Evolutionary conservation across 2,113 vertebrate genomes (phyloP), one percentile per base, ranked within the genome.

Genomic region (Cinclus mexicanus): DNA sequence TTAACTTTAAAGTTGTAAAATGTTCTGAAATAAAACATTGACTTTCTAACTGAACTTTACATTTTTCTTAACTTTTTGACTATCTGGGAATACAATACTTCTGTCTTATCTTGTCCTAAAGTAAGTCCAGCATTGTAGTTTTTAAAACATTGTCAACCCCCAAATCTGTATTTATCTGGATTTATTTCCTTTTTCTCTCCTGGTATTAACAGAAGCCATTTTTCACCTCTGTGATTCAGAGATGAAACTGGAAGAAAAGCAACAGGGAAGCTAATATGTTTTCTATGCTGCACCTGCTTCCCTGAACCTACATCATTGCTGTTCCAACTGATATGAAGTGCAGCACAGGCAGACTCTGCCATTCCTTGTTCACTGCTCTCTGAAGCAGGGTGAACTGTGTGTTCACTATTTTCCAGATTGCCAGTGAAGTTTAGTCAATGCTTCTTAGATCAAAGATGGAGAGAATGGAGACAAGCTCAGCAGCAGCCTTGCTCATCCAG

Each of bases 401-500:
- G n/a, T 22, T 90, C 56, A 16, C 76, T 91, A 4, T 83, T 81
- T 90, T 84, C 71, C 76, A 60, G 75, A 52, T 71, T 87, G 74
- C 33, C 80, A 33, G 42, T 4, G 25, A 81, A 33, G n/a, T 86
- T 86, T 70, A 93, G 64, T 41, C 80, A 68, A 56, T 83, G 60
- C 68, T 86, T 77, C 90, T 86, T 84, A 77, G 75, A 93, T 94
- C 78, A 95, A 96, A 90, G 87, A 70, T 2, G 12, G 41, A 55
- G 82, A 77, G 56, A 88, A 74, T 11, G 26, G 59, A 83, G 82
- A 86, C 79, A 91, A 91, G 76, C 88, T 78, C 60, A 64, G 71
- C 72, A 90, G 92, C 92, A 90, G 83, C 60, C 69, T 86, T 52
- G 56, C 76, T 94, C 83, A 87, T 90, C 92, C 76, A 37, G 56